phyloP scores from a whole-genome alignment of 1,140 invertebrate species.

The Achatina immaculata region DNA sequence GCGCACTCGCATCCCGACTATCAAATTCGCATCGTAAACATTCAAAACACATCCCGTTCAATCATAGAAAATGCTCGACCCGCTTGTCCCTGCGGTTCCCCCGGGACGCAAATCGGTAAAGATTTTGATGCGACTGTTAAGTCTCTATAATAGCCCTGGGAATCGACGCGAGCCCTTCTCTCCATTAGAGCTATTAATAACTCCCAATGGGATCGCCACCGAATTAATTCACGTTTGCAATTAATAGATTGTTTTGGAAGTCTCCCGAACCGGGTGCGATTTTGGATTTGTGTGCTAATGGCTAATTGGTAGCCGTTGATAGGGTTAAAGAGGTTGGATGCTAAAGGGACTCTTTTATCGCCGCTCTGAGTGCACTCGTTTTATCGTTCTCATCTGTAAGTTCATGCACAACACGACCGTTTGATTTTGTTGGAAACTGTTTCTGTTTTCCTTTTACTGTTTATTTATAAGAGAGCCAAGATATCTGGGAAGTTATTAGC shows the following conservation, averaged over 20 bases:
- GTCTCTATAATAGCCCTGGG: slow-evolving; percentile 28
- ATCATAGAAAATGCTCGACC: slow-evolving; percentile 32
- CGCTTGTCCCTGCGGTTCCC: not conserved
- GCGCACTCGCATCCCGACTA: slow-evolving; percentile 11
- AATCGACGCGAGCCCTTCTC: slow-evolving; percentile 23
- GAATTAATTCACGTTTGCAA: slow-evolving; percentile 37
- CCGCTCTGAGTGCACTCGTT: not conserved
- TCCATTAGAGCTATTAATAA: slow-evolving; percentile 39
- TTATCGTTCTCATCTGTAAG: slow-evolving; percentile 3
- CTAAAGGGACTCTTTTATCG: not conserved
- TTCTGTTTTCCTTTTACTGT: not conserved
- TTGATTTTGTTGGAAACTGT: not conserved
- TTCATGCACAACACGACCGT: not conserved
- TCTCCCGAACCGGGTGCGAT: slow-evolving; percentile 19
- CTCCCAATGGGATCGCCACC: slow-evolving; percentile 15
- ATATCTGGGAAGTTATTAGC: slow-evolving; percentile 4
- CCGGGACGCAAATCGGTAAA: slow-evolving; percentile 23
- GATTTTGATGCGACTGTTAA: slow-evolving; percentile 29
- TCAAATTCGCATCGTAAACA: slow-evolving; percentile 36
- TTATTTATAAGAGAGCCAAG: not conserved
- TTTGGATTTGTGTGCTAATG: slow-evolving; percentile 31
- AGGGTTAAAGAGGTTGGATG: not conserved
- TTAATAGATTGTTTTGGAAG: slow-evolving; percentile 38
- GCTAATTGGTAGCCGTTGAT: slow-evolving; percentile 27
- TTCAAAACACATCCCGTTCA: slow-evolving; percentile 30